Evolutionary conservation across 2,113 vertebrate species (phyloP), one percentile per base, ranked within the genome.

Genomic region (Tinamus guttatus): DNA sequence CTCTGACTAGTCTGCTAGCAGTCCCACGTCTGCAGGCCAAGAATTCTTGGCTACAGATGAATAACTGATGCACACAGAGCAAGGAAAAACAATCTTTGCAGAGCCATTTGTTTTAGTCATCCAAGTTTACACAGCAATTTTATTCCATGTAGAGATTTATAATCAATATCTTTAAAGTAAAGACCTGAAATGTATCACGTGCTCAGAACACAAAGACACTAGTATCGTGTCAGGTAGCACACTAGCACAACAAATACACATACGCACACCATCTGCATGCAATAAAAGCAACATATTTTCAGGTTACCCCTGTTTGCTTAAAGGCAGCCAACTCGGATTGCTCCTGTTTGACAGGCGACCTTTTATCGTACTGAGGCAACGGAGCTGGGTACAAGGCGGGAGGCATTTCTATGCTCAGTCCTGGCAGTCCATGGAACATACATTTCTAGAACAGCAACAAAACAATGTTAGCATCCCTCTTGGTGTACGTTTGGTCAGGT

Each of bases 381-480:
- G 97, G 98, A 25, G 99, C 98, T 2, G 99, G 99, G 96, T 99
- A 99, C 67, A 99, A 97, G 70, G 99, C 98, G 3, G 92, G 5
- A 0, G 99, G 99, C 98, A 99, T 98, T 81, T 99, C 99, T 24
- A 99, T 97, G 95, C 97, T 98, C 89, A 99, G 95, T 78, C 99
- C 99, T 67, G 99, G 99, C 89, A 99, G 96, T 13, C 99, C 99
- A 4, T 99, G 98, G 95, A 99, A 99, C 99, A 99, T 99, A 47
- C 98, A 98, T 95, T 99, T 99, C 99, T 99, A 91, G 73, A 41
- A 81, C 5, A 89, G 84, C 3, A 91, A 87, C 41, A 80, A 65
- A 67, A 75, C 49, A 19, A 25, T 0, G 1, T 93, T 7, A 83
- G 24, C 3, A 0, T 12, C 9, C 40, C 28, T 64, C 3, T 74